phyloP scores from a whole-genome alignment of 1,140 invertebrate species.

The Elysia chlorotica region DNA sequence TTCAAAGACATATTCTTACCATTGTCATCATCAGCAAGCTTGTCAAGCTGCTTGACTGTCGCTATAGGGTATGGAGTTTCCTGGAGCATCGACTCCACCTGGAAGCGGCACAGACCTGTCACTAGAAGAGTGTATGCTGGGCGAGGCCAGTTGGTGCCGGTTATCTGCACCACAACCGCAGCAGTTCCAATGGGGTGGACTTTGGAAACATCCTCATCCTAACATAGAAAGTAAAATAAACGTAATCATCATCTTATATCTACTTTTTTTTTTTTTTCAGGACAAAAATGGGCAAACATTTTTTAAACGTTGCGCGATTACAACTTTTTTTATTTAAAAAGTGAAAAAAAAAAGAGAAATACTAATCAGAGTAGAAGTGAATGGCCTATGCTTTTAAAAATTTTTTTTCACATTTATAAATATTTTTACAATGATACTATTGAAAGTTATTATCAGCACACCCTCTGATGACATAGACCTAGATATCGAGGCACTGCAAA shows the following conservation, averaged over 20 bases:
- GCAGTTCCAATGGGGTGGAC: slow-evolving; percentile 65
- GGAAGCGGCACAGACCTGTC: slow-evolving; percentile 65
- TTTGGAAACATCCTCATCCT: slow-evolving; percentile 50
- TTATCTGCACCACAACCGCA: slow-evolving; percentile 67
- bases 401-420: too few species aligned
- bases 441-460: too few species aligned
- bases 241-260: too few species aligned
- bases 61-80: slow-evolving; percentile 66
- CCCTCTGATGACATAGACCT: too few species aligned
- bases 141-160: slow-evolving; percentile 66
- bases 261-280: too few species aligned
- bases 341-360: neutral
- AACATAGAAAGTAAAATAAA: slow-evolving; percentile 20
- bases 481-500: too few species aligned
- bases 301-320: too few species aligned
- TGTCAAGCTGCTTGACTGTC: slow-evolving; percentile 65
- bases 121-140: slow-evolving; percentile 66
- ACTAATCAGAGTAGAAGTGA: too few species aligned
- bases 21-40: slow-evolving; percentile 53
- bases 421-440: too few species aligned
- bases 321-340: too few species aligned
- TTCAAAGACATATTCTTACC: slow-evolving; percentile 29
- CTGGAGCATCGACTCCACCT: slow-evolving; percentile 62
- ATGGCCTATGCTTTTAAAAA: too few species aligned
- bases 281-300: neutral